Conservation (phyloP, 2,113 vertebrate genomes). For the Stigmatopora argus region DNA sequence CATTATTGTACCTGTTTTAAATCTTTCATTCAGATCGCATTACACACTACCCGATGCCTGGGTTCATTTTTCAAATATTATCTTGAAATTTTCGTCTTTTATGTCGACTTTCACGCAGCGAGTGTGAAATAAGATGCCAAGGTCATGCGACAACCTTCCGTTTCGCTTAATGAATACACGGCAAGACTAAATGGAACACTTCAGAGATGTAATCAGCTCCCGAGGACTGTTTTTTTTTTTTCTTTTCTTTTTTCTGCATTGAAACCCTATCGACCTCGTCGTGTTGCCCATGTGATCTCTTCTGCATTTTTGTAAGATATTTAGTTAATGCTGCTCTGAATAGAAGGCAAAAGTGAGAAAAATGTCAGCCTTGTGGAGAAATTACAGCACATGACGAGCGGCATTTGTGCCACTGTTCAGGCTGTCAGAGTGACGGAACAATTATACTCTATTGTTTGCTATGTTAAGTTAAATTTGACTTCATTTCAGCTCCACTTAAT, state of each 20-base stretch:
- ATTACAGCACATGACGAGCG: background rate
- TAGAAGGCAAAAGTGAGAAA: background rate
- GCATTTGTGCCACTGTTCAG: background rate
- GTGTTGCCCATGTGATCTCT: background rate
- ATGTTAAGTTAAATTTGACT: background rate
- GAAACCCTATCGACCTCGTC: background rate
- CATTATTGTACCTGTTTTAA: too few relatives aligned
- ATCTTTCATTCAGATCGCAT: background rate
- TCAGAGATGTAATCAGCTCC: background rate
- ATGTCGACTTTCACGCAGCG: background rate
- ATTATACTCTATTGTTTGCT: background rate
- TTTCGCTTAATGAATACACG: background rate
- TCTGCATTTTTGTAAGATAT: background rate
- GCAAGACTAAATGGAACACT: background rate
- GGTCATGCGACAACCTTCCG: background rate
- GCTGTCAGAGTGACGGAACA: background rate
- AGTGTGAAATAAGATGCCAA: slow-evolving; percentile 1
- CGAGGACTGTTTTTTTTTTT: background rate
- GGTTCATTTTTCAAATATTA: background rate
- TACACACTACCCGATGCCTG: background rate
- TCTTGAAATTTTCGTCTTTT: background rate
- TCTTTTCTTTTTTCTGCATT: background rate
- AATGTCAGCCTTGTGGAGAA: background rate
- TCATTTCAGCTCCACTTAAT: background rate
- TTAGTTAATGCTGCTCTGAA: background rate